Conservation (phyloP, 2,113 vertebrate genomes). For the Halichoeres trimaculatus region DNA sequence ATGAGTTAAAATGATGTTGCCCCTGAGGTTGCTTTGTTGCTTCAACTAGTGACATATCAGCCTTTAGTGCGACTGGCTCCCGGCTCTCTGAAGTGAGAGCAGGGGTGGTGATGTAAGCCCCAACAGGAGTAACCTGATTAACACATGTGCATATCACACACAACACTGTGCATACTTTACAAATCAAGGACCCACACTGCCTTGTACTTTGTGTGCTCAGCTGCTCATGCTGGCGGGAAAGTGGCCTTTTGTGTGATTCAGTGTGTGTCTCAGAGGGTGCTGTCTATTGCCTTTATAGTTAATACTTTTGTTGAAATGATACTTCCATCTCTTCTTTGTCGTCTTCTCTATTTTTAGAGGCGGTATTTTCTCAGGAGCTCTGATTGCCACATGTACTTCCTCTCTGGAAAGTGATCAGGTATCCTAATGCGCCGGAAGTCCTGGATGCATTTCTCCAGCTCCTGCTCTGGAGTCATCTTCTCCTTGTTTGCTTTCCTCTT, state of each 20-base stretch:
- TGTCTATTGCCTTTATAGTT: conserved; percentile 51
- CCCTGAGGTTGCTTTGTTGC: conserved; percentile 82
- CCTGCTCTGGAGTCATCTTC: conserved; percentile 96
- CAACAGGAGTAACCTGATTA: conserved; percentile 73
- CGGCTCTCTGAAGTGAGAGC: conserved; percentile 27
- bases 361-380: conserved; percentile 96
- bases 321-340: conserved; percentile 15
- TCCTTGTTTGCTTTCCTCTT: conserved; percentile 94
- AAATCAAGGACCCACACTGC: conserved; percentile 60
- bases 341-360: conserved; percentile 82
- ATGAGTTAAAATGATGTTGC: conserved; percentile 67
- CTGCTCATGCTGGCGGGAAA: conserved; percentile 61
- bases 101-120: conserved; percentile 53
- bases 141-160: conserved; percentile 70
- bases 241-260: conserved; percentile 52
- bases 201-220: conserved; percentile 59
- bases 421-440: conserved; percentile 98
- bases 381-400: conserved; percentile 97
- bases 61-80: conserved; percentile 33
- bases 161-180: conserved; percentile 71
- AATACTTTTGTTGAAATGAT: conserved; percentile 36
- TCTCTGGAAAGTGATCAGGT: conserved; percentile 94
- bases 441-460: conserved; percentile 98
- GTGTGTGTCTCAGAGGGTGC: conserved; percentile 64
- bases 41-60: conserved; percentile 55